phyloP scores from a whole-genome alignment of 2,797 vertebrate genomes.

The Manis pentadactyla region DNA sequence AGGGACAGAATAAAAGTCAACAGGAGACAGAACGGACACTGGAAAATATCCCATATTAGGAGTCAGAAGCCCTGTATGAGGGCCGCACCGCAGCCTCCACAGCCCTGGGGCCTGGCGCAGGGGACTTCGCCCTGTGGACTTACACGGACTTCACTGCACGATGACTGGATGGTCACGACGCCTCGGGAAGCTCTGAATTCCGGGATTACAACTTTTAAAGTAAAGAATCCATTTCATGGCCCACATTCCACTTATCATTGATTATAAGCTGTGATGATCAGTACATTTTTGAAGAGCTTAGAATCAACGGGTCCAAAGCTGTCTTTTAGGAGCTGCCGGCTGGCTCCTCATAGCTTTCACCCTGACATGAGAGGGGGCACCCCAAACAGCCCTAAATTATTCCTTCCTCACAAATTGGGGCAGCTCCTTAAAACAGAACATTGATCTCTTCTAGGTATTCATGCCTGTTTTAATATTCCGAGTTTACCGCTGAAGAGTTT shows the following conservation, averaged over 20 bases:
- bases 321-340: not conserved
- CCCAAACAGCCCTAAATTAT: not conserved
- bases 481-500: not conserved
- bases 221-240: not conserved
- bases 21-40: fast-evolving
- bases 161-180: not conserved
- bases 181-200: not conserved
- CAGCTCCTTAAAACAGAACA: not conserved
- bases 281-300: not conserved
- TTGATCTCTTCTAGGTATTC: not conserved
- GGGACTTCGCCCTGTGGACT: not conserved
- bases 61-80: not conserved
- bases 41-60: fast-evolving
- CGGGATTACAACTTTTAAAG: not conserved
- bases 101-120: fast-evolving
- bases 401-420: not conserved
- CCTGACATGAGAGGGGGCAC: fast-evolving
- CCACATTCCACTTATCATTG: not conserved
- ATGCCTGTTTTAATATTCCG: not conserved
- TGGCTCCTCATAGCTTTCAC: not conserved
- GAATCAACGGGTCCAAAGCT: not conserved
- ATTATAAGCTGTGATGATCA: not conserved
- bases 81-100: not conserved
- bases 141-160: not conserved
- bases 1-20: not conserved